phyloP scores from a whole-genome alignment of 2,113 vertebrate species.

The Morone chrysops region DNA sequence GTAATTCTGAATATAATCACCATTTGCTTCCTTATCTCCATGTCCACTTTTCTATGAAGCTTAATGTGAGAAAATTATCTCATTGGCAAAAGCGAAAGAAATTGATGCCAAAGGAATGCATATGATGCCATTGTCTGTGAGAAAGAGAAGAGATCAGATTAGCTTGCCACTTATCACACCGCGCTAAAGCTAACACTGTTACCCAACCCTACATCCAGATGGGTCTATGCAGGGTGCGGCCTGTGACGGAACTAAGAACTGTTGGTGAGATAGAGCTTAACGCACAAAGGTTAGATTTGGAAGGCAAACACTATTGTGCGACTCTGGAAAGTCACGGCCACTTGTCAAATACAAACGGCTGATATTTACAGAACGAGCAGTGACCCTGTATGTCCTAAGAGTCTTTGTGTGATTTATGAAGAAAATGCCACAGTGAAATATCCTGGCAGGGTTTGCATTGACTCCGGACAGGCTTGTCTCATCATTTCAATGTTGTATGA shows the following conservation, averaged over 20 bases:
- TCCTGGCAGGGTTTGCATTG: conserved; percentile 55
- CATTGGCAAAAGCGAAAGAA: conserved; percentile 33
- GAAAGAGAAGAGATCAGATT: conserved; percentile 67
- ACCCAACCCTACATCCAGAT: conserved; percentile 75
- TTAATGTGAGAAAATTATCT: conserved; percentile 80
- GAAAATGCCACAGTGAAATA: conserved; percentile 68
- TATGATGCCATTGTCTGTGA: conserved; percentile 61
- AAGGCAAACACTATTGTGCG: conserved; percentile 82
- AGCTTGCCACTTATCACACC: conserved; percentile 74
- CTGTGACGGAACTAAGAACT: conserved; percentile 73
- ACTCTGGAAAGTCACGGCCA: conserved; percentile 79
- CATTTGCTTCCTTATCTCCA: conserved; percentile 85
- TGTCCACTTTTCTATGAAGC: conserved; percentile 72
- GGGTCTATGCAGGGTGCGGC: conserved; percentile 76
- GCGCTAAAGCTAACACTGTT: conserved; percentile 76
- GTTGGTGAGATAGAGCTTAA: conserved; percentile 76
- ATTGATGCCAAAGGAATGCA: conserved; percentile 63
- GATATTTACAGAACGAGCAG: conserved; percentile 74
- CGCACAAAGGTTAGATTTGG: conserved; percentile 81
- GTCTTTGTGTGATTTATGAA: conserved; percentile 76
- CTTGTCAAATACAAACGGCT: conserved; percentile 77
- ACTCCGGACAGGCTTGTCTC: conserved; percentile 64
- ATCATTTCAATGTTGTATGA: conserved; percentile 68
- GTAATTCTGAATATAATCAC: conserved; percentile 82
- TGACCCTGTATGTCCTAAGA: conserved; percentile 73